Conservation (phyloP, 2,888 invertebrate species). For the Microctonus brassicae region DNA sequence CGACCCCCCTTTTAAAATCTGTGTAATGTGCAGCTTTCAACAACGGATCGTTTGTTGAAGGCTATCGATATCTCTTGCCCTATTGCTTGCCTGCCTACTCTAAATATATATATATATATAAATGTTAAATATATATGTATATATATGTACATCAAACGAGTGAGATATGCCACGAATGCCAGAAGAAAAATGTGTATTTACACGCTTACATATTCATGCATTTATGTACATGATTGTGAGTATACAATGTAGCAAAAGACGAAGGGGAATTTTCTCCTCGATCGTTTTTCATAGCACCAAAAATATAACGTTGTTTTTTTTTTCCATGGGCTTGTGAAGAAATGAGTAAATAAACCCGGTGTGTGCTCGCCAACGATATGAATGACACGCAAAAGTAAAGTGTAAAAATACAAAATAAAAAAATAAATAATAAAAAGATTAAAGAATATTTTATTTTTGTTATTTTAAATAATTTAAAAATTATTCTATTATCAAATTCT, state of each 20-base stretch:
- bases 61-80: slow-evolving; percentile 34
- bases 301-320: slow-evolving; percentile 31
- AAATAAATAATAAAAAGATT: neutral
- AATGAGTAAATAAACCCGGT: slow-evolving; percentile 26
- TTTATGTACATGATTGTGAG: neutral
- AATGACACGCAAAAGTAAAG: slow-evolving; percentile 24
- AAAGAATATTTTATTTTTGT: neutral
- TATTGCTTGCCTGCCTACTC: neutral
- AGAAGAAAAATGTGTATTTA: slow-evolving; percentile 1
- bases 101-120: neutral
- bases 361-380: slow-evolving; percentile 11
- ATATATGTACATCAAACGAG: neutral
- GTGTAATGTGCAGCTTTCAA: neutral
- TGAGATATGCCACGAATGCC: neutral
- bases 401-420: neutral
- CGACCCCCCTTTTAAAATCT: neutral
- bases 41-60: slow-evolving; percentile 32
- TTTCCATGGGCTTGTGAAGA: neutral
- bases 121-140: neutral
- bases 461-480: no score
- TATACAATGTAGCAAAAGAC: slow-evolving; percentile 8
- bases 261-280: neutral
- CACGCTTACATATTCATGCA: neutral
- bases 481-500: no score
- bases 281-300: neutral